Evolutionary conservation across 2,888 invertebrate genomes (phyloP), one percentile per base, ranked within the genome.

Genomic region (Uropetala carovei): DNA sequence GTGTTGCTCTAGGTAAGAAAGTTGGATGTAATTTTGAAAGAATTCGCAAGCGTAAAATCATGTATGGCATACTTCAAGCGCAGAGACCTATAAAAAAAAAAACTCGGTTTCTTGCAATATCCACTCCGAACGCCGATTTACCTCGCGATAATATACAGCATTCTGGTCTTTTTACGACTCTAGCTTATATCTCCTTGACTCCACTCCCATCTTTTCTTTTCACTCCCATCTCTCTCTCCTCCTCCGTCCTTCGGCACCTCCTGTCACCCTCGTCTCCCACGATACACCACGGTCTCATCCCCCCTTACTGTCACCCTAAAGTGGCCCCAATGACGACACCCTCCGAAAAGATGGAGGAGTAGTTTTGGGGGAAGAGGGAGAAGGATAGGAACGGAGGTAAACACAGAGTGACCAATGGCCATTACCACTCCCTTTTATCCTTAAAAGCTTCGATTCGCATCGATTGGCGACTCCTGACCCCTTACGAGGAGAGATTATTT

Each of bases 391-490:
- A 11, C 22, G 16, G 75, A 75, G 89, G 89, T 89, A 60, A 89
- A 68, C 89, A 16, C 14, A 56, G 43, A 43, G n/a, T 89, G 89
- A 64, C 89, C 89, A 64, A 64, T 16, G 89, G 43, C 89, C 43
- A 89, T 89, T 89, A 68, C 64, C 64, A 64, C 89, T 43, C 64
- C 86, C 83, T n/a, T n/a, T 18, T n/a, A 16, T 64, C 89, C 68
- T 89, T 68, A 89, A 89, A 89, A 89, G 89, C 89, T 89, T 89
- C 64, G 64, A 89, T 89, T 89, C 89, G 14, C 89, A 68, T 89
- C 89, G 89, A 89, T 89, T 68, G 75, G 27, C 27, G 75, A 75
- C 75, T 56, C 64, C 64, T 64, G 43, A 89, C 64, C 64, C 64
- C 64, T 89, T 89, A 89, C 64, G 89, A 68, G 43, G 14, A 30